Evolutionary conservation across 2,797 vertebrate species (phyloP).

Genomic region (Podarcis siculus): DNA sequence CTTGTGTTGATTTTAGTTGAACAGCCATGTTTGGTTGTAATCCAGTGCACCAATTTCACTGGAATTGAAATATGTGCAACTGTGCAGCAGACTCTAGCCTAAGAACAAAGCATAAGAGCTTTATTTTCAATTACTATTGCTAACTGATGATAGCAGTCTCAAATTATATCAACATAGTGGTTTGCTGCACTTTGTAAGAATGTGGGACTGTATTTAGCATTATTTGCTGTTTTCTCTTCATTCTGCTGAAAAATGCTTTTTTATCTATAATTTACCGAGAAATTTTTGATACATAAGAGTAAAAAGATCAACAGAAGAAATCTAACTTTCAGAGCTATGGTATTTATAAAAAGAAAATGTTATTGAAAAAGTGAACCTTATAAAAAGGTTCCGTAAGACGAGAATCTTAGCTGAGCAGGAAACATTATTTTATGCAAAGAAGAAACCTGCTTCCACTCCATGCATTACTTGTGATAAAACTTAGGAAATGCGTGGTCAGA

Average conservation of each 20-base stretch:
- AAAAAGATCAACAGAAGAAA: background rate
- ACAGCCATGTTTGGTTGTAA: background rate
- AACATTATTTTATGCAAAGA: slow-evolving; percentile 59
- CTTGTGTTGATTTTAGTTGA: background rate
- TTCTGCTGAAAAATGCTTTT: background rate
- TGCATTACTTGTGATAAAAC: slow-evolving; percentile 37
- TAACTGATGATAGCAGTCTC: background rate
- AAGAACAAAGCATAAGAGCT: background rate
- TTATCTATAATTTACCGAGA: background rate
- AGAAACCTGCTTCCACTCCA: slow-evolving; percentile 37
- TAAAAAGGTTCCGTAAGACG: too few species aligned
- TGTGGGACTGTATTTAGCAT: slow-evolving; percentile 41
- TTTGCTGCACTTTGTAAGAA: background rate
- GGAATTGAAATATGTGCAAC: background rate
- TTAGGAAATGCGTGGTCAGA: slow-evolving; percentile 43
- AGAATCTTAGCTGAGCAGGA: slow-evolving; percentile 27
- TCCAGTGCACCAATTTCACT: background rate
- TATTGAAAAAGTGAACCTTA: too few species aligned
- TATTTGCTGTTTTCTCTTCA: slow-evolving; percentile 44
- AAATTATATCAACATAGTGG: background rate
- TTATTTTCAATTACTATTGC: slow-evolving; percentile 9
- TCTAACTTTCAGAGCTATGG: background rate
- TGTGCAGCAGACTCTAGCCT: background rate
- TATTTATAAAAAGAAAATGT: background rate
- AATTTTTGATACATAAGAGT: background rate